Evolutionary conservation across 2,113 vertebrate species (phyloP).

Genomic region (Ia io): DNA sequence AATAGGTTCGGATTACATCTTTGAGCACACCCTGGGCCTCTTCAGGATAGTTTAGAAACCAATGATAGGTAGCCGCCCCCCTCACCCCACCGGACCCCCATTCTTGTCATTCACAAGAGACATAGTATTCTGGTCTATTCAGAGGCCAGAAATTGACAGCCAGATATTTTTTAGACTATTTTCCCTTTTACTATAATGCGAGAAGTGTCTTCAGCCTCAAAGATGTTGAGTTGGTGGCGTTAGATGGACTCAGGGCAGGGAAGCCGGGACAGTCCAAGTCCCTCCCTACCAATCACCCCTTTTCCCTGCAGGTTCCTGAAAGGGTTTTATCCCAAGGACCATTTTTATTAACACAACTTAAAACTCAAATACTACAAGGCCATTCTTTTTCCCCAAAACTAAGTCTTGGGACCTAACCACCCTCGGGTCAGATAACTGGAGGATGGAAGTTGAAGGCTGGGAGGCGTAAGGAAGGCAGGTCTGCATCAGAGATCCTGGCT

Average conservation of each 20-base stretch:
- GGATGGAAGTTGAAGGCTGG: rapidly evolving
- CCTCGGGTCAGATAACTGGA: not conserved
- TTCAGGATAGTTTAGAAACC: not conserved
- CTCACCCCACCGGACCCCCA: not conserved
- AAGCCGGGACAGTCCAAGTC: rapidly evolving
- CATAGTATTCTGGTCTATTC: not conserved
- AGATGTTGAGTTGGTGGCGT: not conserved
- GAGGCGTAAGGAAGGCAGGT: not conserved
- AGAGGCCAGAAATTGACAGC: not conserved
- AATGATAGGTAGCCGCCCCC: not conserved
- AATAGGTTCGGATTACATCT: not conserved
- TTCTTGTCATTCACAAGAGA: rapidly evolving
- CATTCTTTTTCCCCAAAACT: not conserved
- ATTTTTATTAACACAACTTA: not conserved
- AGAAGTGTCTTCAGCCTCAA: not conserved
- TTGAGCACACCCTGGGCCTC: not conserved
- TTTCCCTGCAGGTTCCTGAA: not conserved
- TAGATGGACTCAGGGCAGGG: not conserved
- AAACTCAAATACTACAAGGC: not conserved
- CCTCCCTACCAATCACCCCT: too few relatives aligned
- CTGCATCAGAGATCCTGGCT: not conserved
- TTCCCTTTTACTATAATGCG: not conserved
- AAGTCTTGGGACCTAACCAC: not conserved
- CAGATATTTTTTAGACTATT: not conserved
- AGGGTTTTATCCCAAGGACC: not conserved